phyloP scores from a whole-genome alignment of 2,888 invertebrate genomes.

The Hydriomena furcata region DNA sequence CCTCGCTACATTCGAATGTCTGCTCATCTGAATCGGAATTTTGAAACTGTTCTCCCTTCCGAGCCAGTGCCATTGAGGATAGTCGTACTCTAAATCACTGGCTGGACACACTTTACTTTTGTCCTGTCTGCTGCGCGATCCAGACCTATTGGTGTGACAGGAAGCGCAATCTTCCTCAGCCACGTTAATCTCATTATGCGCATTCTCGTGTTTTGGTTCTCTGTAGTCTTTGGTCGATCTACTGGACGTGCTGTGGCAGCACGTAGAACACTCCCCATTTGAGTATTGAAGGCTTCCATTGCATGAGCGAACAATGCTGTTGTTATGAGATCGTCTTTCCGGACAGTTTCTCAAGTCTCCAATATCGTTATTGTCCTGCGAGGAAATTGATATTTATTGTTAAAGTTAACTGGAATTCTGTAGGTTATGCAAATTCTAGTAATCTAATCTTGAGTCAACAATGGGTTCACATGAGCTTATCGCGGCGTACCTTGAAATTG shows the following conservation, averaged over 20 bases:
- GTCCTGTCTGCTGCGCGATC: slow-evolving; percentile 76
- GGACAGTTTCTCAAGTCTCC: slow-evolving; percentile 74
- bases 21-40: slow-evolving; percentile 76
- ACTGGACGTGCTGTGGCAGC: slow-evolving; percentile 78
- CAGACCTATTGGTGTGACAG: slow-evolving; percentile 77
- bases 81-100: slow-evolving; percentile 79
- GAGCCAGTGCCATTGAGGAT: slow-evolving; percentile 80
- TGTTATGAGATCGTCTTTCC: slow-evolving; percentile 78
- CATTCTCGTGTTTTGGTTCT: slow-evolving; percentile 68
- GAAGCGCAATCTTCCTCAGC: slow-evolving; percentile 74
- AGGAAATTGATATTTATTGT: slow-evolving; percentile 57
- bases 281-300: slow-evolving; percentile 79
- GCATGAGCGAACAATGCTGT: slow-evolving; percentile 79
- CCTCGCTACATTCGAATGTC: slow-evolving; percentile 76
- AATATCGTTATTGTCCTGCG: slow-evolving; percentile 74
- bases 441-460: slow-evolving; percentile 66
- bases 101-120: slow-evolving; percentile 79
- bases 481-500: slow-evolving; percentile 76
- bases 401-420: slow-evolving; percentile 33
- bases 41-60: slow-evolving; percentile 81
- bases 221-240: slow-evolving; percentile 78
- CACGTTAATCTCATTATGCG: slow-evolving; percentile 72
- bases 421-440: slow-evolving; percentile 59
- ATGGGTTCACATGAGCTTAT: slow-evolving; percentile 63
- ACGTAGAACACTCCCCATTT: slow-evolving; percentile 78